Evolutionary conservation across 2,113 vertebrate genomes (phyloP), one percentile per base, ranked within the genome.

Genomic region (Xiphias gladius): DNA sequence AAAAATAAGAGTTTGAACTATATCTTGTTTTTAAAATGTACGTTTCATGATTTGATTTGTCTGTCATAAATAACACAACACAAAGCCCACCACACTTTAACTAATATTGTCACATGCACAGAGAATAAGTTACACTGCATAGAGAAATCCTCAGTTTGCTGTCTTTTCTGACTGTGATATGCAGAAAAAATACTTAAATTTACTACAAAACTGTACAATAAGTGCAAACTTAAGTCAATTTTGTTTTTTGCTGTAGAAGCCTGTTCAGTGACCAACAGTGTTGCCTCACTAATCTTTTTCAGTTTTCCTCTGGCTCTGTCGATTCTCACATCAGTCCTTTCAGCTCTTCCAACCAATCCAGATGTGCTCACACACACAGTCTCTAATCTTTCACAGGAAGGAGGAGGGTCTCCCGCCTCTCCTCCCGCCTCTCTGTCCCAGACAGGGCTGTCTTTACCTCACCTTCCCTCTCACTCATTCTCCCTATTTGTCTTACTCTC

Each of bases 341-440:
- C 86, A 80, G 74, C 91, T 70, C 59, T 39, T 83, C 79, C 84
- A 77, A 79, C 75, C 79, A 69, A 80, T 90, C 93, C 94, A 94
- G 93, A 94, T 94, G 92, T 93, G 80, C 87, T 83, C 28, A 4
- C 66, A 82, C 68, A 90, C 71, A 90, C 74, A 86, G 66, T 77
- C 93, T 94, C 77, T 95, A 94, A 96, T 96, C 88, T 94, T 78
- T 80, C 72, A 86, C 89, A 93, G 91, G 91, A 94, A 93, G 80
- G 73, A 83, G 92, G 89, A 81, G 91, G 90, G 66, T 80, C 79
- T 73, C 81, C 62, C 16, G 28, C 73, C 79, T 73, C 48, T 62
- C 72, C 79, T 73, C 81, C 64, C 19, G 28, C 73, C 77, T 70
- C 52, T 62, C 74, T 39, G n/a, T 83, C 79, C 71, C 86, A 87